Evolutionary conservation across 2,797 vertebrate genomes (phyloP), one percentile per base, ranked within the genome.

Genomic region (Betta splendens): DNA sequence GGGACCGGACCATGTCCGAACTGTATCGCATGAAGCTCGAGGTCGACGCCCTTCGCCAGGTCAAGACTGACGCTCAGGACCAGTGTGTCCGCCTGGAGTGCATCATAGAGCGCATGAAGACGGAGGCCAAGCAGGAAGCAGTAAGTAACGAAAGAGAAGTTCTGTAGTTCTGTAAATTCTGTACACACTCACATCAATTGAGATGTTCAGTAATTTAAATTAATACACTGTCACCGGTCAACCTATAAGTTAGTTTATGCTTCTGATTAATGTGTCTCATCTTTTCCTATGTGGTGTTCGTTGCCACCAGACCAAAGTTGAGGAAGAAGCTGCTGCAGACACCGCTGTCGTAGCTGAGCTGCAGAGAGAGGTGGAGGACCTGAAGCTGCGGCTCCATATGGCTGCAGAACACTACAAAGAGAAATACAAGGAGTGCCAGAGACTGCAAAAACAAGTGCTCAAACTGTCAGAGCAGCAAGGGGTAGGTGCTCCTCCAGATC

Each of bases 331-430:
- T 4, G 57, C 64, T 13, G 72, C 71, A 9, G 87, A 85, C 7
- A 81, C 79, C 1, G 81, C 90, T 44, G 86, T 89, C 18, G 88
- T 95, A 56, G 93, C 93, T 3, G 97, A 99, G 50, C 85, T 99
- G 23, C 96, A 96, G 77, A 94, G 94, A 74, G 98, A 99, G 75
- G 94, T 99, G 81, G 98, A 99, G 86, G 97, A 99, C 87, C 87
- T 99, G 80, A 98, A 96, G 85, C 94, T 99, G 67, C 93, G 98
- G 42, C 91, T 99, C 62, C 96, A 98, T 75, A 99, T 99, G 98
- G 97, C 97, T 63, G 97, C 96, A 46, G 98, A 99, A 67, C 97
- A 99, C 91, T 99, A 98, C 87, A 98, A 96, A 83, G 97, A 98
- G 78, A 99, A 98, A 77, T 98, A 97, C 82, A 99, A 98, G 87